Conservation (phyloP, 92 coral and sea anemone species). For the Zoanthus sansibaricus region DNA sequence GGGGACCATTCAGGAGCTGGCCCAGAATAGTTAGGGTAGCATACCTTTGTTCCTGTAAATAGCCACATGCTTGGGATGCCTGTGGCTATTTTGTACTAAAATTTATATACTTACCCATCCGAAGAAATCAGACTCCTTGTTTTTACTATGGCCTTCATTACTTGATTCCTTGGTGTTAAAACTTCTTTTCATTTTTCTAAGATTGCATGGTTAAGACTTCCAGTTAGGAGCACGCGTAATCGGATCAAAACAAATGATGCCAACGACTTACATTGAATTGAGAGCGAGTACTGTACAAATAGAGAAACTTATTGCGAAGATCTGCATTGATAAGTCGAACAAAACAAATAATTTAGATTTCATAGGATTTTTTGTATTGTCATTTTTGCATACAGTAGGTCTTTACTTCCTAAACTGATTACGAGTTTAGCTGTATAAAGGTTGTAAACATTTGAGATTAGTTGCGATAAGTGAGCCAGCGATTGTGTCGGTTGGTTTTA, state of each 20-base stretch:
- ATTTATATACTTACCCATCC: conserved; percentile 35
- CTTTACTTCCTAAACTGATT: too few species aligned
- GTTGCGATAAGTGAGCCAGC: conserved; percentile 25
- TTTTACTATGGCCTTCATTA: conserved; percentile 1
- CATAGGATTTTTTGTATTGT: too few species aligned
- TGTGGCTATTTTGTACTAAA: not conserved
- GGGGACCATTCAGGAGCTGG: too few species aligned
- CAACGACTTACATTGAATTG: not conserved
- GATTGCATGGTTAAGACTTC: not conserved
- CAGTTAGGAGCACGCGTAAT: not conserved
- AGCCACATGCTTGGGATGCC: not conserved
- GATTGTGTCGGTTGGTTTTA: not conserved
- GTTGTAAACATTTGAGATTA: not conserved
- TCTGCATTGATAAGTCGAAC: too few species aligned
- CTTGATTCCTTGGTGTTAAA: conserved; percentile 23
- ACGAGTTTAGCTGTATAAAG: too few species aligned
- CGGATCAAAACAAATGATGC: conserved; percentile 2
- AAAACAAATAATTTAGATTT: too few species aligned
- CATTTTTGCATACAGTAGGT: too few species aligned
- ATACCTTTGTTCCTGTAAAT: too few species aligned
- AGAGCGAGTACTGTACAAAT: too few species aligned
- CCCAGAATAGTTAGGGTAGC: too few species aligned
- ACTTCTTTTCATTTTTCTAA: conserved; percentile 15
- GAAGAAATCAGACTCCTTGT: conserved; percentile 22
- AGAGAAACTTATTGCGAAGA: too few species aligned